Evolutionary conservation across 2,797 vertebrate genomes (phyloP), one percentile per base, ranked within the genome.

Genomic region (Gymnopithys bicolor): DNA sequence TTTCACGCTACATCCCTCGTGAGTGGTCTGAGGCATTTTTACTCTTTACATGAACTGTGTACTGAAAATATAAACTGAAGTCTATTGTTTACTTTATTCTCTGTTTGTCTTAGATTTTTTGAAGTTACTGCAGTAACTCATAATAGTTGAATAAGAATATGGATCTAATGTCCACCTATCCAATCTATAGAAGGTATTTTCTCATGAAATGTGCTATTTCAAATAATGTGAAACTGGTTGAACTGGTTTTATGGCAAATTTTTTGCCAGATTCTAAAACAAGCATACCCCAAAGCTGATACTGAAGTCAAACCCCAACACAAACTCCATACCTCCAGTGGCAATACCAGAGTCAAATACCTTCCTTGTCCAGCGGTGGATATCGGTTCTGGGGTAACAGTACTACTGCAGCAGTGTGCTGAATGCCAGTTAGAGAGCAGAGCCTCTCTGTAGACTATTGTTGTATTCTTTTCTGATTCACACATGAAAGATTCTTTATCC

Each of bases 181-280:
- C 24, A 16, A 37, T 64, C 49, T 68, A 30, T 35, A 37, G 62
- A 60, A 68, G 12, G 10, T 63, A 68, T 21, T 91, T 63, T 78
- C 28, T 85, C 27, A 19, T 63, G 8, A 76, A 80, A 51, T n/a
- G 4, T 45, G 12, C 22, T 58, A 18, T 71, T 88, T 81, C 25
- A 62, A 55, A 75, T 60, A 66, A 66, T 45, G 28, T 37, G 39
- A 73, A 94, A 96, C 58, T 81, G 53, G 51, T 70, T 82, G 25
- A 90, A 86, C 87, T 60, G 49, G 79, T 89, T 89, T 95, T 77
- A 85, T 63, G 55, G 39, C 13, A 63, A 30, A 12, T 83, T 92
- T 95, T 90, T 84, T 1, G 0, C 27, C 18, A 71, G 56, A 86
- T 94, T 69, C 41, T 86, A 71, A 90, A 93, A 59, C 48, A 86